phyloP scores from a whole-genome alignment of 2,113 vertebrate genomes.

The Turnix velox region DNA sequence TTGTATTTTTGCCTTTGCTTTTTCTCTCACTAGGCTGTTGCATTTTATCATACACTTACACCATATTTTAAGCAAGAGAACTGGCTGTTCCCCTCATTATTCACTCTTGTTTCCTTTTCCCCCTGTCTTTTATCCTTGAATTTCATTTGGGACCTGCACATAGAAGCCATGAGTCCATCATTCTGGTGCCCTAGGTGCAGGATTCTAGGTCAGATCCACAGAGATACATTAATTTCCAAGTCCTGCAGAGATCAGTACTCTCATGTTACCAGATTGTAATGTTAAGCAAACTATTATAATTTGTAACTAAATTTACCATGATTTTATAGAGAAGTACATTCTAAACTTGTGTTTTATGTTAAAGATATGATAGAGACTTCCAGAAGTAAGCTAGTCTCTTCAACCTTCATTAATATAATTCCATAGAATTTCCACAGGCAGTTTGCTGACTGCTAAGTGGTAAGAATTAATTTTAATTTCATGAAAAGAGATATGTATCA shows the following conservation, averaged over 20 bases:
- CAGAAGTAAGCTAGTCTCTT: background rate
- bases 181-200: background rate
- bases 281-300: background rate
- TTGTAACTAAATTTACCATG: background rate
- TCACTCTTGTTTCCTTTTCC: background rate
- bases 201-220: background rate
- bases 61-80: background rate
- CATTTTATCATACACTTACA: background rate
- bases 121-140: background rate
- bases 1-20: background rate
- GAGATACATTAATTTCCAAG: background rate
- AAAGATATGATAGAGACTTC: background rate
- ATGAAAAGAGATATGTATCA: background rate
- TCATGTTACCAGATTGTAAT: background rate
- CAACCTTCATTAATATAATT: background rate
- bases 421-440: background rate
- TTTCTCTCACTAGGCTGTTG: background rate
- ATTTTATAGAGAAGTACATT: background rate
- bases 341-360: background rate
- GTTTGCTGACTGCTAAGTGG: background rate
- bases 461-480: conserved; percentile 26
- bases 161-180: background rate
- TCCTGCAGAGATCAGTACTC: background rate
- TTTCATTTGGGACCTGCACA: background rate
- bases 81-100: background rate